These are phyloP conservation scores for Triops longicaudatus DNA, from an alignment of 1,140 invertebrate genomes.

Conservation along the genomic window DNA sequence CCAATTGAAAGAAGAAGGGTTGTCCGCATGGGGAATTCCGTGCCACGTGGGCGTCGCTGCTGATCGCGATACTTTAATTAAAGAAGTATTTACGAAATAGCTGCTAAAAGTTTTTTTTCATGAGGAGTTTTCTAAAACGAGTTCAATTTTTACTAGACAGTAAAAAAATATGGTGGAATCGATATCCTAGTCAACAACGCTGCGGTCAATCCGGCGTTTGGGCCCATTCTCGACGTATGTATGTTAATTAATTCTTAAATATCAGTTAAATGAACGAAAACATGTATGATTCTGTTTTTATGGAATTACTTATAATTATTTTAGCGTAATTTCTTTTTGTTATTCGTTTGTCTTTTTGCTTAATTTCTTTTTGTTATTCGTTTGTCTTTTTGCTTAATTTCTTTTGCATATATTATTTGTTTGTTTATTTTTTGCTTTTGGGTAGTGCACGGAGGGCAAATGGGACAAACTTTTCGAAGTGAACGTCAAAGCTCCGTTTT, in stretches of 20 bases:
- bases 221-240: conserved; percentile 37
- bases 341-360: no score
- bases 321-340: no score
- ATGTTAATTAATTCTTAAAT: not conserved
- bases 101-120: no score
- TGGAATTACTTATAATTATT: no score
- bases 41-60: conserved; percentile 77
- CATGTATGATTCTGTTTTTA: no score
- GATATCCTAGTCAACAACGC: conserved; percentile 5
- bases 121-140: no score
- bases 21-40: conserved; percentile 61
- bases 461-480: conserved; percentile 96
- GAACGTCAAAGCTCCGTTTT: conserved; percentile 84
- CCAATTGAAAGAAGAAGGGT: conserved; percentile 55
- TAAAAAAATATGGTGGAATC: not conserved
- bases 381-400: no score
- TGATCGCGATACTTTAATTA: conserved; percentile 66
- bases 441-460: conserved; percentile 63
- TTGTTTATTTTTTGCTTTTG: conserved; percentile 22
- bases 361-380: no score
- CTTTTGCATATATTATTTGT: no score
- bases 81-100: no score
- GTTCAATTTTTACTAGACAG: conserved; percentile 44
- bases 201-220: conserved; percentile 71
- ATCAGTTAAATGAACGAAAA: no score